A percentile compares a stretch with the other conserved stretches of the same genome.
Conservation (phyloP, 92 coral and sea anemone species). For the Ricordea florida region DNA sequence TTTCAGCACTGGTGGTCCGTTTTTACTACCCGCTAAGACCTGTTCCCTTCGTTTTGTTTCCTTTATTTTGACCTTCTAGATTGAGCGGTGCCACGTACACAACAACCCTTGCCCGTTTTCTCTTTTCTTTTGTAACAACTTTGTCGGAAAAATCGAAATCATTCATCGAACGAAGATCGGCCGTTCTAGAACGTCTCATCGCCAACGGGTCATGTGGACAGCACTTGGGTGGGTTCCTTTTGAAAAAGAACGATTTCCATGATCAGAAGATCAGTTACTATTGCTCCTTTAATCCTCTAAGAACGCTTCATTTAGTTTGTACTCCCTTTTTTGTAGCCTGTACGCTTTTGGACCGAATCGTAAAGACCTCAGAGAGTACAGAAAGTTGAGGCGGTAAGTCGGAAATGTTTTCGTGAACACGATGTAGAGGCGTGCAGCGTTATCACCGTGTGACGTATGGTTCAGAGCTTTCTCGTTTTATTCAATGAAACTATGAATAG, state of each 20-base stretch:
- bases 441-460: slow-evolving; percentile 35
- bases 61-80: slow-evolving; percentile 36
- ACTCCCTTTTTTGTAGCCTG: slow-evolving; percentile 38
- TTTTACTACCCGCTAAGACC: slow-evolving; percentile 64
- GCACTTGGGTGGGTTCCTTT: slow-evolving; percentile 71
- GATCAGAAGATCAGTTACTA: background rate
- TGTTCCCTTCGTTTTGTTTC: slow-evolving; percentile 64
- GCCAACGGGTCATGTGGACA: slow-evolving; percentile 53
- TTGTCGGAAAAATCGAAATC: background rate
- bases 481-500: background rate
- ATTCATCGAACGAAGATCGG: background rate
- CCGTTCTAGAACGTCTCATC: background rate
- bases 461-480: background rate
- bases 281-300: background rate
- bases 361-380: slow-evolving; percentile 51
- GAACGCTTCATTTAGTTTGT: background rate
- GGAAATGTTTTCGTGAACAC: background rate
- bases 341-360: slow-evolving; percentile 68
- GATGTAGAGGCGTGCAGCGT: background rate
- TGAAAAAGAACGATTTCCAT: background rate
- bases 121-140: background rate
- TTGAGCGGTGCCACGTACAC: slow-evolving; percentile 70
- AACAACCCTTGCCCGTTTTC: slow-evolving; percentile 1
- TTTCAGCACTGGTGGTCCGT: slow-evolving; percentile 55
- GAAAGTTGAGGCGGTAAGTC: slow-evolving; percentile 60